Base-by-base conservation (phyloP, 1,140 invertebrate genomes). In the Bombus difficillimus region DNA sequence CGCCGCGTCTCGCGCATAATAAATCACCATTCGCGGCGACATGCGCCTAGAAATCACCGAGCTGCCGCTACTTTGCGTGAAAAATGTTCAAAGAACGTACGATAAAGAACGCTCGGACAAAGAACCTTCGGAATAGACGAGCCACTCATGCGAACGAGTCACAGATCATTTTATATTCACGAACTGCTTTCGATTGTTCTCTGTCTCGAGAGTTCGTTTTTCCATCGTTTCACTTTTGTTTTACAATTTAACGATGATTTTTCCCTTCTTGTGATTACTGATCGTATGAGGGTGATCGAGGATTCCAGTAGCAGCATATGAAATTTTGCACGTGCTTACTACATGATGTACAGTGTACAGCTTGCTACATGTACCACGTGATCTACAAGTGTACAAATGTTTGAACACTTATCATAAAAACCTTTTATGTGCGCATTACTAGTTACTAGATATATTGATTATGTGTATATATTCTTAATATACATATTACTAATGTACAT, bases 1-100 rank as follows among this genome's bases (percentile, higher is more conserved):
- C 57, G 68, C 25, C 57, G 69, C 69, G 34, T 81, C 69, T 81
- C 83, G 34, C 41, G 83, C 83, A 85, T 85, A 85, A 85, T 85
- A 85, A 85, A 85, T 85, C 47, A 66, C 34, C 72, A 28, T 34
- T 12, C 57, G 76, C 28, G 25, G 39, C 32, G 25, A 34, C 57
- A 39, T 32, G 57, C 34, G 39, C 10, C 41, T 43, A 71, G 69
- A 80, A 64, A 73, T 47, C 43, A 15, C 8, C 25, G 28, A 15
- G 37, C 9, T 25, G 32, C 62, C 34, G 53, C 39, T 80, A 71
- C 64, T 81, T 81, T 73, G 69, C 18, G 68, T 39, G 80, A 81
- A 81, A 82, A 82, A 74, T 47, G 37, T 43, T 57, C 22, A 3
- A 32, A 53, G 57, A 72, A 28, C 68, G 53, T 39, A 39, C 68